Conservation (phyloP, 2,797 vertebrate species). For the Anabas testudineus region DNA sequence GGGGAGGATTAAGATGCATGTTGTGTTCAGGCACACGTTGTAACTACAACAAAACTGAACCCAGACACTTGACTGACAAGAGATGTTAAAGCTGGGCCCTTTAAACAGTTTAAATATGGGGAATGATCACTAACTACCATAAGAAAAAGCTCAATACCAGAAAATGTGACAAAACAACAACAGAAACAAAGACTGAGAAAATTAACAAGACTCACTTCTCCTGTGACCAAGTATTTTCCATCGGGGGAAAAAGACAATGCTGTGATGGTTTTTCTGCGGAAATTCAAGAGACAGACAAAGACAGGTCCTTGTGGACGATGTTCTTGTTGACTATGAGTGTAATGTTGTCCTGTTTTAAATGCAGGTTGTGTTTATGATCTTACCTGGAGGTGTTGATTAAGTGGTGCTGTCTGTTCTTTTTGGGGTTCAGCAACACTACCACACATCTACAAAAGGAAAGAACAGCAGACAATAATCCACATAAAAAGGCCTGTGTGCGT, state of each 20-base stretch:
- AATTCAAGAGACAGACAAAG: neutral
- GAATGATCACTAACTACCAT: neutral
- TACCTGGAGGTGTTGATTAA: constrained; percentile 95
- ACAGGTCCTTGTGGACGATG: neutral
- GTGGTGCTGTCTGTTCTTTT: constrained; percentile 92
- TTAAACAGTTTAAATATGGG: neutral
- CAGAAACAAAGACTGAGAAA: neutral
- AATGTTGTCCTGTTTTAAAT: neutral
- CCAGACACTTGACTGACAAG: constrained; percentile 12
- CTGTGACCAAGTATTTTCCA: constrained; percentile 95
- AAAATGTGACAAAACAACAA: neutral
- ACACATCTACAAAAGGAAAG: constrained; percentile 86
- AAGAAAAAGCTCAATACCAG: too few species aligned
- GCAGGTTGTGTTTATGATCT: constrained; percentile 25
- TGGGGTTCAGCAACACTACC: constrained; percentile 93
- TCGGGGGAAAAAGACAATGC: constrained; percentile 95
- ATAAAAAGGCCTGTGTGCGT: neutral
- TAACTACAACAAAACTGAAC: constrained; percentile 31
- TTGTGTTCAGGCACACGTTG: constrained; percentile 31
- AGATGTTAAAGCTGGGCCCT: neutral
- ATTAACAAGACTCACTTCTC: constrained; percentile 88
- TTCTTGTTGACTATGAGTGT: neutral
- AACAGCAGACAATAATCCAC: neutral
- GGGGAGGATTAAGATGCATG: constrained; percentile 61
- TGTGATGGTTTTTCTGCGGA: constrained; percentile 93